Conservation (phyloP, 2,113 vertebrate genomes). For the Daboia siamensis region DNA sequence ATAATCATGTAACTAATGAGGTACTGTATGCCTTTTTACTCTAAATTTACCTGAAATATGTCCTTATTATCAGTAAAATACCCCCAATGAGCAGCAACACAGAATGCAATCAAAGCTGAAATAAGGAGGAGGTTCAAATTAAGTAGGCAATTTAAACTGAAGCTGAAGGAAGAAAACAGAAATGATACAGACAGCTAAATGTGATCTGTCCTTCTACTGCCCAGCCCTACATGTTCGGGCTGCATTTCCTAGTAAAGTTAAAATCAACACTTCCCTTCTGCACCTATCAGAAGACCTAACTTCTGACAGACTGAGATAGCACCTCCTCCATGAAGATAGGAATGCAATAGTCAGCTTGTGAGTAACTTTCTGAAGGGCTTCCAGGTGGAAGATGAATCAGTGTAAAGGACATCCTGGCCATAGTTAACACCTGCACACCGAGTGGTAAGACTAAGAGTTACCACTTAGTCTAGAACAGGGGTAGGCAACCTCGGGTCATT, state of each 20-base stretch:
- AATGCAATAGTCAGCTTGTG: background rate
- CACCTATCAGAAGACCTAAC: background rate
- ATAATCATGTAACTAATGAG: constrained; percentile 42
- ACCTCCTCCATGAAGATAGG: background rate
- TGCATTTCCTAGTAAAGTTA: constrained; percentile 38
- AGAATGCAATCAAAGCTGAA: constrained; percentile 25
- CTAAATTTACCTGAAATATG: constrained; percentile 39
- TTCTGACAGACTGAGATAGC: constrained; percentile 4
- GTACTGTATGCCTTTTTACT: constrained; percentile 29
- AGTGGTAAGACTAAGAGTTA: too few species aligned
- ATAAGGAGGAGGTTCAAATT: constrained; percentile 36
- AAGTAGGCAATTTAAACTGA: constrained; percentile 37
- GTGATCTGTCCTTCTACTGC: background rate
- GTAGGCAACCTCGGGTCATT: too few species aligned
- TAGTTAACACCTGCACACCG: background rate
- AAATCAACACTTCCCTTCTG: constrained; percentile 19
- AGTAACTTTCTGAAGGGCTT: background rate
- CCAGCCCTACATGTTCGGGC: background rate
- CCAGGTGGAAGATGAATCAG: background rate
- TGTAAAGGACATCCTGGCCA: background rate
- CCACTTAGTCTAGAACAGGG: background rate
- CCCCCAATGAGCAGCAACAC: constrained; percentile 10
- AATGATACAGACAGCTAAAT: constrained; percentile 10
- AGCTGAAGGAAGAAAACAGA: constrained; percentile 33
- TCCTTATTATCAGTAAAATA: constrained; percentile 28